Evolutionary conservation across 2,797 vertebrate genomes (phyloP), one percentile per base, ranked within the genome.

Genomic region (Alosa sapidissima): DNA sequence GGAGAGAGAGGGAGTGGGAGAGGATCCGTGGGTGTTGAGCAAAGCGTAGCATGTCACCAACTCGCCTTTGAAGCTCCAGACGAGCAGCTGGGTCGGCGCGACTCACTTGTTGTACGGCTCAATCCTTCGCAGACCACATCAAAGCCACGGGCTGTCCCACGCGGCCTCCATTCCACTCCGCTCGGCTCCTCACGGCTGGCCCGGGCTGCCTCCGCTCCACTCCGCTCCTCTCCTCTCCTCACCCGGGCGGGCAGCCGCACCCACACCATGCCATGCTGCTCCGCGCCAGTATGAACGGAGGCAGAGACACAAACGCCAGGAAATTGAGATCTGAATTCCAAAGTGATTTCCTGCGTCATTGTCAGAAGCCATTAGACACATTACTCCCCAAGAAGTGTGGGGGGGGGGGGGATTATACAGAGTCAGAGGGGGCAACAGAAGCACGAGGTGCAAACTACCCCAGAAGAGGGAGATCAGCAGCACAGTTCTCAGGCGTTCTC

Each of bases 311-410:
- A 86, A 81, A 86, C 54, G 82, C 78, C 83, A 72, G 81, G 62
- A 86, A 86, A 89, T 72, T 82, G 81, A 87, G 81, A 65, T 72
- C 84, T 58, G 88, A 83, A 84, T 87, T 87, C 81, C 65, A 54
- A 60, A 82, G 82, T 82, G 88, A 86, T 84, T 84, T 82, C 68
- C 87, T 41, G 58, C 45, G 83, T 36, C 83, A 55, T 72, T 81
- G 88, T 86, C 87, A 84, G 45, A 65, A 72, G 11, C 33, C 52
- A 87, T 82, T 78, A 81, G 52, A 52, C 58, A 83, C 83, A 87
- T 86, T 82, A 72, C 49, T 49, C 54, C 82, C 81, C 0, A 41
- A 11, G 49, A 3, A 51, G 10, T 1, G 49, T 10, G 51, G 51
- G 13, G 51, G 51, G 51, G 14, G 51, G 51, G 51, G 49, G 78